Percentiles rank a stretch among this genome's conserved stretches.
phyloP scores from a whole-genome alignment of 2,797 vertebrate species.

The Siniperca scherzeri region DNA sequence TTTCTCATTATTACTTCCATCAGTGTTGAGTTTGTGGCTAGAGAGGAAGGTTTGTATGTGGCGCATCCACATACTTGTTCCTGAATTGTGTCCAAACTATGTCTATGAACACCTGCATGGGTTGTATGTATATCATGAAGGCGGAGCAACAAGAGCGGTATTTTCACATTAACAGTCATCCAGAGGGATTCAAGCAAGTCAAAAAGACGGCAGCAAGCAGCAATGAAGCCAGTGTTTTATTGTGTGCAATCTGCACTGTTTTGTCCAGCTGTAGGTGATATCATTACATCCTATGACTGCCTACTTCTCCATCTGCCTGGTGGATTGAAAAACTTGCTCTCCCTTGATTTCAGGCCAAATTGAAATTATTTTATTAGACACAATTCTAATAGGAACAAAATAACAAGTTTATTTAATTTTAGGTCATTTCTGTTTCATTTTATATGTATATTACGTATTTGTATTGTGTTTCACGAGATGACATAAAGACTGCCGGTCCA shows the following conservation, averaged over 20 bases:
- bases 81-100: conserved; percentile 4
- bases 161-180: conserved; percentile 34
- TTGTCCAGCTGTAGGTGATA: background rate
- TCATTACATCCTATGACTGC: conserved; percentile 4
- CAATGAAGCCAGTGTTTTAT: conserved; percentile 23
- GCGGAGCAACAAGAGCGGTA: background rate
- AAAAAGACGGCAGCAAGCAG: background rate
- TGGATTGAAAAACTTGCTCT: background rate
- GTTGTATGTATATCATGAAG: conserved; percentile 1
- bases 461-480: background rate
- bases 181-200: conserved; percentile 7
- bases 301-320: conserved; percentile 21
- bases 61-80: background rate
- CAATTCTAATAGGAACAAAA: background rate
- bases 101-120: conserved; percentile 2
- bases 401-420: background rate
- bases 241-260: background rate
- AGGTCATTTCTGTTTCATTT: background rate
- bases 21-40: conserved; percentile 48
- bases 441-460: background rate
- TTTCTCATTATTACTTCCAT: conserved; percentile 62
- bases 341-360: conserved; percentile 22
- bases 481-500: background rate
- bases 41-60: conserved; percentile 41
- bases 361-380: background rate